Evolutionary conservation across 1,140 invertebrate genomes (phyloP), one percentile per base, ranked within the genome.

Genomic region (Drosophila bipectinata): DNA sequence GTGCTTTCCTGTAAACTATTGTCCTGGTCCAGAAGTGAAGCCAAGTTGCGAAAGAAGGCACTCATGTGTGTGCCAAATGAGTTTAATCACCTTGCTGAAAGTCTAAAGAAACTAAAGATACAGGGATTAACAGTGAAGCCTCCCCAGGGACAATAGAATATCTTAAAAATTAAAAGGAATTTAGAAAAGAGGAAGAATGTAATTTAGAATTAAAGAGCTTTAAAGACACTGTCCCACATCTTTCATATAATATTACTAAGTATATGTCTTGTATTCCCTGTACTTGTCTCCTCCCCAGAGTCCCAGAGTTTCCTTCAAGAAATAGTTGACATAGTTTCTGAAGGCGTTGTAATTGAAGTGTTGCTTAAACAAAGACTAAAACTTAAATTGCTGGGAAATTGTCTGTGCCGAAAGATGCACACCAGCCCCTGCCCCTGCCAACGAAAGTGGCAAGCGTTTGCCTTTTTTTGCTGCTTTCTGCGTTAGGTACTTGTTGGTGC

Each of bases 341-440:
- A 74, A 87, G 82, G 61, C 63, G 74, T 73, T 88, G 66, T 87
- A 82, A 87, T 87, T 87, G 78, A 87, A 87, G 82, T 88, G 82
- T 87, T 88, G 82, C 83, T 88, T 87, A 87, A 87, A 87, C 82
- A 88, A 88, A 87, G 88, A 72, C 82, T 60, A 78, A 82, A 87
- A 82, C 82, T 87, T 87, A 87, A 87, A 87, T 87, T 79, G 82
- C 83, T 82, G 78, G 60, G 78, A 88, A 87, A 88, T 87, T 88
- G 82, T 76, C 78, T 73, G 60, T 58, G 54, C 68, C 47, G 18
- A 47, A 37, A 21, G 48, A 53, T 47, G 54, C 37, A 4, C 21
- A n/a, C 28, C n/a, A 12, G 3, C 62, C 30, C 7, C 14, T 21
- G 10, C 12, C 10, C 39, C 21, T 4, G 10, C 26, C 12, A 24